phyloP scores from a whole-genome alignment of 1,140 invertebrate genomes.

The Halotydeus destructor region DNA sequence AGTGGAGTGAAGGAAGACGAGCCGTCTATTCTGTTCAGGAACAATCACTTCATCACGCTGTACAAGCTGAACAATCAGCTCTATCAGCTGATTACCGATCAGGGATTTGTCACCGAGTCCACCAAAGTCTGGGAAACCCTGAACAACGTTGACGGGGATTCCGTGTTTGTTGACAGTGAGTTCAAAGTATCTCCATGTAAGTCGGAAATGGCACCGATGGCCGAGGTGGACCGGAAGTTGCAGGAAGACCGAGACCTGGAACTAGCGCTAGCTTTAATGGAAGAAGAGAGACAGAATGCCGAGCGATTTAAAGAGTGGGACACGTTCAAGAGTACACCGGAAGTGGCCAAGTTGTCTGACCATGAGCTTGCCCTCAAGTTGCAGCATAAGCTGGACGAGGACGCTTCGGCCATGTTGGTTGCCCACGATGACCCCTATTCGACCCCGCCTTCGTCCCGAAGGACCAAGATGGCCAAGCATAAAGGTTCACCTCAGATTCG shows the following conservation, averaged over 20 bases:
- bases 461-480: too few species aligned
- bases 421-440: too few species aligned
- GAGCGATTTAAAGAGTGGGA: conserved; percentile 22
- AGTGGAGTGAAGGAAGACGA: conserved; percentile 29
- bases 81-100: conserved; percentile 37
- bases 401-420: too few species aligned
- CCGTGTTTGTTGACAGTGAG: conserved; percentile 32
- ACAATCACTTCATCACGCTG: conserved; percentile 38
- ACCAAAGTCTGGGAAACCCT: conserved; percentile 38
- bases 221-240: conserved; percentile 20
- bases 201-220: conserved; percentile 16
- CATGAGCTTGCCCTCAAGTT: too few species aligned
- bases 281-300: conserved; percentile 25
- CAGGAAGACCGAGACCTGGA: conserved; percentile 34
- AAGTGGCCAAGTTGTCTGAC: too few species aligned
- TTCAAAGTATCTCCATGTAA: conserved; percentile 27
- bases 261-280: conserved; percentile 28
- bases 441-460: too few species aligned
- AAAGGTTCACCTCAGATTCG: too few species aligned
- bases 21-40: conserved; percentile 36
- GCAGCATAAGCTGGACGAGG: too few species aligned
- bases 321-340: conserved; percentile 19
- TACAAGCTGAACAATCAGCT: conserved; percentile 33
- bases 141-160: conserved; percentile 35
- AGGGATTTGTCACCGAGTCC: conserved; percentile 34